A percentile compares a stretch with the other conserved stretches of the same genome.
phyloP scores from a whole-genome alignment of 1,140 invertebrate genomes.

The Drosophila nigrodunni region DNA sequence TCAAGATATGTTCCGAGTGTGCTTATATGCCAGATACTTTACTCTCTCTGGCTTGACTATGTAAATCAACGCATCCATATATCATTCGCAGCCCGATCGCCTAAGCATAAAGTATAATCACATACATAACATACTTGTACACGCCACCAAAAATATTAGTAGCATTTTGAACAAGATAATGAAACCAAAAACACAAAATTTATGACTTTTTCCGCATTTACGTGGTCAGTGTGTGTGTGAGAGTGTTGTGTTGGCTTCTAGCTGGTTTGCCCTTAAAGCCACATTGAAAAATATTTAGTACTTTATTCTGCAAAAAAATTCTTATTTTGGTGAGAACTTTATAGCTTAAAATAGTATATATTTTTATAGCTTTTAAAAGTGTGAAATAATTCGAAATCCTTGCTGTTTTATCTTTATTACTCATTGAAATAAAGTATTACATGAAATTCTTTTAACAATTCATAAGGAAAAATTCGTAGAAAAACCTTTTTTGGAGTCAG shows the following conservation, averaged over 20 bases:
- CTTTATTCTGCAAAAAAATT: too few species aligned
- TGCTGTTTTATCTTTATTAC: too few species aligned
- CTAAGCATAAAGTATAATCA: neutral
- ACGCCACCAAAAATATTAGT: constrained; percentile 62
- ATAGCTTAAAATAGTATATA: too few species aligned
- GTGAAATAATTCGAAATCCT: too few species aligned
- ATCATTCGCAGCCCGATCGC: constrained; percentile 69
- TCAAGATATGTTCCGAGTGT: constrained; percentile 67
- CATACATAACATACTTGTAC: constrained; percentile 29
- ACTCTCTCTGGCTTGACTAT: constrained; percentile 15
- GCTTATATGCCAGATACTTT: constrained; percentile 61
- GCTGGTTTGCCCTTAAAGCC: neutral
- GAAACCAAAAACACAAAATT: constrained; percentile 7
- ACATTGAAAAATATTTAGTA: neutral
- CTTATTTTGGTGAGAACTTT: too few species aligned
- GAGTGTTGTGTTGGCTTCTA: neutral
- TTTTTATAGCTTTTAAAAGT: too few species aligned
- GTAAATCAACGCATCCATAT: constrained; percentile 52
- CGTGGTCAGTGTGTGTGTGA: neutral
- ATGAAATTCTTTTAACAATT: too few species aligned
- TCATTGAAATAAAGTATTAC: too few species aligned
- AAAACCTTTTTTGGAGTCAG: too few species aligned
- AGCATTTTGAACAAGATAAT: constrained; percentile 18
- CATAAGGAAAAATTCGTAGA: too few species aligned
- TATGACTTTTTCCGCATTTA: constrained; percentile 16